Base-by-base conservation (phyloP, 2,113 vertebrate genomes). In the Hippotragus niger region DNA sequence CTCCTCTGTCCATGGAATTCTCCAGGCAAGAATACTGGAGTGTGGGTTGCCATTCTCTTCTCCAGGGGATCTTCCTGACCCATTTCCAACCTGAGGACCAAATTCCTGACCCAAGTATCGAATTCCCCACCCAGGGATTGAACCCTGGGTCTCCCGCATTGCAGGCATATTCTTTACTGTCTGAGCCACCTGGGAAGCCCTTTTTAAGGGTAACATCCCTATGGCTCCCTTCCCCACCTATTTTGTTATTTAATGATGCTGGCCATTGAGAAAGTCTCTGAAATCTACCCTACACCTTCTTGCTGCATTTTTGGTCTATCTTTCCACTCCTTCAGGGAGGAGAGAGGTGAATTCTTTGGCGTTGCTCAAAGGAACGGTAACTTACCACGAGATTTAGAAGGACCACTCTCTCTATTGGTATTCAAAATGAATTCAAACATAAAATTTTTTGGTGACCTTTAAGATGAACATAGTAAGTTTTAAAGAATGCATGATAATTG, bases 171-270 rank as follows among this genome's bases (percentile, higher is more conserved):
- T 76, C 71, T 76, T 43, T 3, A 76, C 71, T 27, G 23, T 76
- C 36, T 14, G 71, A 76, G 71, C 71, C 40, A 43, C 40, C 36
- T 25, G 40, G 21, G 40, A 43, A 76, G 71, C 36, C 40, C 40
- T 0, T 91, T 93, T 29, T 45, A 29, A 0, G 14, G 85, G 71
- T 52, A 16, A 85, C 31, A 19, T 25, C 50, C 45, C 12, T 16
- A 4, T 27, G 7, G 0, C 64, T 45, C 16, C 19, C 9, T 0
- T 4, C 13, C 10, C 11, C 5, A 1, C 43, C 23, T 17, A 6
- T 71, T 52, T 52, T 60, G 33, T 40, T n/a, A 13, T 52, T 71
- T 78, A 14, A n/a, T 29, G 80, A 43, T 2, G 23, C 25, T 90
- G 31, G 85, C 27, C 33, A 7, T 4, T 52, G 58, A 89, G 85